Conservation (phyloP, 2,113 vertebrate species). For the Saccopteryx leptura region DNA sequence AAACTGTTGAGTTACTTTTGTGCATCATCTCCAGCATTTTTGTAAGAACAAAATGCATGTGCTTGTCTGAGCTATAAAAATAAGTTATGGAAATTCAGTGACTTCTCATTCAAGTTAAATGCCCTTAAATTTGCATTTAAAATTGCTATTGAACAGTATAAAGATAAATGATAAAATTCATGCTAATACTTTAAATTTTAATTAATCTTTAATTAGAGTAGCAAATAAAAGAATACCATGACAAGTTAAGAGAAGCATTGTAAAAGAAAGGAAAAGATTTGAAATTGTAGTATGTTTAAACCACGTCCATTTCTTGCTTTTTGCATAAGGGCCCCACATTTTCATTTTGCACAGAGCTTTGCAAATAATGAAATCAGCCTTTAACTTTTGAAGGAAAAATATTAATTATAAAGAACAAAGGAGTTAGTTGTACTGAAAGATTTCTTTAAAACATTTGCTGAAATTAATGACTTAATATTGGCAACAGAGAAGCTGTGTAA, state of each 20-base stretch:
- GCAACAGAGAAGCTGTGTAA: not conserved
- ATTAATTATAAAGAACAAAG: conserved; percentile 11
- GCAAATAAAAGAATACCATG: not conserved
- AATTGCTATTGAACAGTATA: not conserved
- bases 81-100: not conserved
- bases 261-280: not conserved
- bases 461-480: not conserved
- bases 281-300: not conserved
- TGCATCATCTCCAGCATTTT: not conserved
- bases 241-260: not conserved
- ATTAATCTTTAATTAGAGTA: not conserved
- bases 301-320: not conserved
- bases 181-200: not conserved
- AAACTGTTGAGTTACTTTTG: not conserved
- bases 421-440: not conserved
- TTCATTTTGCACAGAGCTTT: not conserved
- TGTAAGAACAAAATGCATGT: not conserved
- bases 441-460: not conserved
- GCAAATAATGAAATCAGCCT: not conserved
- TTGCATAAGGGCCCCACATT: not conserved
- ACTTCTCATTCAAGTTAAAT: not conserved
- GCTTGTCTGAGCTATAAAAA: not conserved
- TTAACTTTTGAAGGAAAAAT: not conserved
- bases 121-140: not conserved
- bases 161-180: not conserved